phyloP scores from a whole-genome alignment of 1,140 invertebrate species.

The Solen grandis region DNA sequence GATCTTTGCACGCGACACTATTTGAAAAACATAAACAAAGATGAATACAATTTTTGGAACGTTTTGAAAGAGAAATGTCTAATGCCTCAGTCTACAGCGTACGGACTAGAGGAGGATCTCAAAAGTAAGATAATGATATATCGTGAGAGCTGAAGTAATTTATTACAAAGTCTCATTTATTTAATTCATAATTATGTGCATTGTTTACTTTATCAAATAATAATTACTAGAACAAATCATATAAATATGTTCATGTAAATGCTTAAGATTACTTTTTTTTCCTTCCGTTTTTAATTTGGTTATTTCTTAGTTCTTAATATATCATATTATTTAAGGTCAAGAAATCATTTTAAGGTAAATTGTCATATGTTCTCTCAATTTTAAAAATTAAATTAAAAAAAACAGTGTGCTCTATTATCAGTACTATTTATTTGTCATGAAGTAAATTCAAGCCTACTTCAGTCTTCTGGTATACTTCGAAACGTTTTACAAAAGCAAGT shows the following conservation, averaged over 20 bases:
- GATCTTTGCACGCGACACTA: slow-evolving; percentile 54
- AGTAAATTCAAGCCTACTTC: neutral
- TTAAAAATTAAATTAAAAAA: too few species aligned
- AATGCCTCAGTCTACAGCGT: slow-evolving; percentile 69
- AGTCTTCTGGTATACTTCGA: neutral
- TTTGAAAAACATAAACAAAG: slow-evolving; percentile 54
- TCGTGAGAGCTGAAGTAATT: neutral
- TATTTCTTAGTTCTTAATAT: too few species aligned
- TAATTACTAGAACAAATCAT: neutral
- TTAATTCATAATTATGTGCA: neutral
- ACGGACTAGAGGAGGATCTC: slow-evolving; percentile 68
- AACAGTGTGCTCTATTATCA: neutral
- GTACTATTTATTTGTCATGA: neutral
- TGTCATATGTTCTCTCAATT: too few species aligned
- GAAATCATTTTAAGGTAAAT: too few species aligned
- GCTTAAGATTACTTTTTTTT: neutral
- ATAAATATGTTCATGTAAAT: neutral
- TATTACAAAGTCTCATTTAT: neutral
- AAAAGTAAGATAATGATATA: slow-evolving; percentile 60
- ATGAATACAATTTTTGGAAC: slow-evolving; percentile 70
- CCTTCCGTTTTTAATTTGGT: too few species aligned
- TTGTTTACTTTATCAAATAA: neutral
- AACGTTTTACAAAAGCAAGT: neutral
- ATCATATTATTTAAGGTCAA: too few species aligned
- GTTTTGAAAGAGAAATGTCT: slow-evolving; percentile 61